Evolutionary conservation across 1,140 invertebrate species (phyloP).

Genomic region (Littorina saxatilis): DNA sequence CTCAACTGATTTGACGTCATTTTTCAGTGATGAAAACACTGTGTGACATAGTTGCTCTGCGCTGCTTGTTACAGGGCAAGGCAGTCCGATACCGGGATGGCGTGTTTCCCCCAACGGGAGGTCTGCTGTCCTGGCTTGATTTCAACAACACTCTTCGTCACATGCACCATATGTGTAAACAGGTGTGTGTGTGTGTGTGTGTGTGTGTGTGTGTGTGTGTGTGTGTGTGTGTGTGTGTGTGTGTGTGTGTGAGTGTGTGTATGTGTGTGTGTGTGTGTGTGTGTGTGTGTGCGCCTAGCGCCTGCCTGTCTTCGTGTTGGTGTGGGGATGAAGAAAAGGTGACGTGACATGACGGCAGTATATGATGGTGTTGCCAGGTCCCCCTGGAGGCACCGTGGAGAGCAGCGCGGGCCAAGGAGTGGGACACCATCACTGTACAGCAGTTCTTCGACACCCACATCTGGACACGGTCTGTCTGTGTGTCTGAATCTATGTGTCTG

Average conservation of each 20-base stretch:
- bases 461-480: conserved; percentile 72
- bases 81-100: conserved; percentile 38
- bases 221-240: background rate
- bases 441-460: conserved; percentile 71
- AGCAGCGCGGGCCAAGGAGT: conserved; percentile 72
- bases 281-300: conserved; percentile 19
- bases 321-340: no score
- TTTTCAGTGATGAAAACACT: no score
- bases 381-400: conserved; percentile 73
- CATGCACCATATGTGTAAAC: conserved; percentile 56
- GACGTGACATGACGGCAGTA: no score
- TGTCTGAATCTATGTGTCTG: no score
- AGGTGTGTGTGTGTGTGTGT: conserved; percentile 7
- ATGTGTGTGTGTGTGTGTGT: conserved; percentile 17
- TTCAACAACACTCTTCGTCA: conserved; percentile 58
- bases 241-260: conserved; percentile 16
- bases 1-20: no score
- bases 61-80: conserved; percentile 46
- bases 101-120: conserved; percentile 51
- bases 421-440: conserved; percentile 74
- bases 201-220: conserved; percentile 12
- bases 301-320: no score
- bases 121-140: conserved; percentile 54
- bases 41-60: no score
- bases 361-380: conserved; percentile 56